Evolutionary conservation across 2,797 vertebrate genomes (phyloP).

Genomic region (Neopelma chrysocephalum): DNA sequence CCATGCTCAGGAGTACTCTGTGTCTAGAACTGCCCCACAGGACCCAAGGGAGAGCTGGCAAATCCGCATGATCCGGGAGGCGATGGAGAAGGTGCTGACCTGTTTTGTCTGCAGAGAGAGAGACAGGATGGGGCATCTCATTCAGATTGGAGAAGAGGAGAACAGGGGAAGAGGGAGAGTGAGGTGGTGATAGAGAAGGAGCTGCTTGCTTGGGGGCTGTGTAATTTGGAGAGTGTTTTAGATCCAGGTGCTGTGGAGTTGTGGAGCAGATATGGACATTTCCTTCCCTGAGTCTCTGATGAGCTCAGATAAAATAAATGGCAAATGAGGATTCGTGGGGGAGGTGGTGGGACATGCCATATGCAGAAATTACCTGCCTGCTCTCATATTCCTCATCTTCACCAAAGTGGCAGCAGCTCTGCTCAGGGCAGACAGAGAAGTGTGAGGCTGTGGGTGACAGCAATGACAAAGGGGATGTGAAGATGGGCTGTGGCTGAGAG

Average conservation of each 20-base stretch:
- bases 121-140: background rate
- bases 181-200: background rate
- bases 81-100: conserved; percentile 72
- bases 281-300: background rate
- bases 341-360: background rate
- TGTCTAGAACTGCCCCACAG: background rate
- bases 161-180: background rate
- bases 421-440: background rate
- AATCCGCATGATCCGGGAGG: conserved; percentile 69
- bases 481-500: background rate
- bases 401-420: background rate
- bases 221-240: background rate
- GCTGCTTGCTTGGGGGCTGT: background rate
- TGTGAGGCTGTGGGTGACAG: background rate
- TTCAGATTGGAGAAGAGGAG: background rate
- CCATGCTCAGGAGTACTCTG: conserved; percentile 11
- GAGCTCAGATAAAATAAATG: background rate
- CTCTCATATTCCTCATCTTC: background rate
- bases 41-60: conserved; percentile 8
- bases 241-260: background rate
- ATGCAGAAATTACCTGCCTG: background rate
- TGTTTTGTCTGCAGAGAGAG: background rate
- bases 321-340: background rate
- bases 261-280: background rate
- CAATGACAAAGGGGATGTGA: background rate